Evolutionary conservation across 2,797 vertebrate species (phyloP).

Genomic region (Sebastes oblongus): DNA sequence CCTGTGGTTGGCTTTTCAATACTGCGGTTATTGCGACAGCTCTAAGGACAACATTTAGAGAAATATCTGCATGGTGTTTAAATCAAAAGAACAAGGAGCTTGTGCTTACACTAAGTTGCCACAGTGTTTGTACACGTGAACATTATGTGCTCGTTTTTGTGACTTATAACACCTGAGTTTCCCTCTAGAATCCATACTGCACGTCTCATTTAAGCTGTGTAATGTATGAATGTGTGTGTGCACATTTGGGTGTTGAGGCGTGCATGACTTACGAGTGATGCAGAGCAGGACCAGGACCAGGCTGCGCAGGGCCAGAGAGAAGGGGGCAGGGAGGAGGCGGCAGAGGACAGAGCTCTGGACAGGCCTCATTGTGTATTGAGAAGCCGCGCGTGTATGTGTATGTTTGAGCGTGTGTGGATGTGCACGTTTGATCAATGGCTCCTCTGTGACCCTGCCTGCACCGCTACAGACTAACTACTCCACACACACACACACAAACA

Average conservation of each 20-base stretch:
- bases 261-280: slow-evolving; percentile 72
- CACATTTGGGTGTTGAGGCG: slow-evolving; percentile 15
- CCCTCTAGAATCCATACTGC: slow-evolving; percentile 23
- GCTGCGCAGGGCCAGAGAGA: slow-evolving; percentile 64
- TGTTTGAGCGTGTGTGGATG: slow-evolving; percentile 5
- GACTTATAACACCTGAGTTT: slow-evolving; percentile 39
- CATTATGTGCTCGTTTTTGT: not conserved
- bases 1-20: too few species aligned
- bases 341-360: slow-evolving; percentile 73
- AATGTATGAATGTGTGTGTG: slow-evolving; percentile 3
- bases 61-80: slow-evolving; percentile 6
- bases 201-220: slow-evolving; percentile 32
- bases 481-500: slow-evolving; percentile 28
- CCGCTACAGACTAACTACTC: slow-evolving; percentile 50
- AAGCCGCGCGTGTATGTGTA: slow-evolving; percentile 14
- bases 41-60: slow-evolving; percentile 6
- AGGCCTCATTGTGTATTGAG: slow-evolving; percentile 82
- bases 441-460: slow-evolving; percentile 71
- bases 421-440: slow-evolving; percentile 73
- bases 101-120: not conserved
- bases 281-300: slow-evolving; percentile 72
- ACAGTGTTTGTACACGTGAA: slow-evolving; percentile 2
- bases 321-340: slow-evolving; percentile 63
- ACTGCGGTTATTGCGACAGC: accelerated
- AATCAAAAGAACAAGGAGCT: slow-evolving; percentile 23